Evolutionary conservation across 2,113 vertebrate species (phyloP), one percentile per base, ranked within the genome.

Genomic region (Addax nasomaculatus): DNA sequence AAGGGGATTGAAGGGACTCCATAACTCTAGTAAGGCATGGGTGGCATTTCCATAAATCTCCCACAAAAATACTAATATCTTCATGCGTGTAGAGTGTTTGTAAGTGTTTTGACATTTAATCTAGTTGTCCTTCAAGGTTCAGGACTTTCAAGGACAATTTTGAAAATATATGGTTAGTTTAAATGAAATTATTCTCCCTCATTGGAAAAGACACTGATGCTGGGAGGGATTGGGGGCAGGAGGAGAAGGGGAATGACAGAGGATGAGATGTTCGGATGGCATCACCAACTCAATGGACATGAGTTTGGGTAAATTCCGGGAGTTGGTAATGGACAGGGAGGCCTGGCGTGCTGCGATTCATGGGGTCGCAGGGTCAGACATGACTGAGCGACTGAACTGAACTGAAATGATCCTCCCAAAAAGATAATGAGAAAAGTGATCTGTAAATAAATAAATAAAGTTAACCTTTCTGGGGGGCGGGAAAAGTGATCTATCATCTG

Each of bases 111-210:
- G 73, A 79, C 47, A 62, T 47, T 30, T 85, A 84, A 97, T 23
- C 0, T 49, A 92, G 45, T 55, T 97, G 86, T 84, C 67, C 70
- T 96, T 90, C 45, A 93, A 84, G n/a, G 30, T 60, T 97, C 93
- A 96, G n/a, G 33, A 57, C 4, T 95, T 78, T 93, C 55, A 96
- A 90, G 11, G 83, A 23, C 7, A 85, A 67, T 73, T 96, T 45
- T 53, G 25, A 76, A 98, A 94, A 76, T 73, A 76, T n/a, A 85
- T 57, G n/a, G 64, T 97, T 94, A 97, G 30, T 97, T 95, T 95
- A 70, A 97, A 91, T 83, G 96, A 98, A 98, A 94, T 94, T 43
- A 94, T 95, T 95, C 33, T 97, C 33, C 17, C 9, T 62, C 60
- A 62, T 62, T 62, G 60, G 60, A 33, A 62, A 62, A 62, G 60